These are phyloP conservation scores for Litoditis marina DNA, from an alignment of 2,888 invertebrate species.

Conservation along the genomic window DNA sequence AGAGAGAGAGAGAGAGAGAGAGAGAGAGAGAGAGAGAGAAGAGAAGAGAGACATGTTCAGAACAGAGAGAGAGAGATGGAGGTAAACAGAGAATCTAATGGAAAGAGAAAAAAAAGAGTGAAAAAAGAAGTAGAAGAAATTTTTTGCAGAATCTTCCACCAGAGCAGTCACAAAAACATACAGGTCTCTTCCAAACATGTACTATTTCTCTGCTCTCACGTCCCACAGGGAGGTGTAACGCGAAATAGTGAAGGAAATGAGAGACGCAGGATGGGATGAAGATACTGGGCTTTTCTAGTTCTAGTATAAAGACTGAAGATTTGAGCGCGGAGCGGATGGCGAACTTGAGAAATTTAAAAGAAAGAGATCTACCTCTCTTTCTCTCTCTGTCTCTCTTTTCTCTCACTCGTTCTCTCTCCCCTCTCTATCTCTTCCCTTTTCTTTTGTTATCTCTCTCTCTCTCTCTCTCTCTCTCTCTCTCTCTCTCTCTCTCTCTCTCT, in stretches of 20 bases:
- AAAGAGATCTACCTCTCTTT: too few relatives aligned
- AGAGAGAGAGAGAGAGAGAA: conserved; percentile 5
- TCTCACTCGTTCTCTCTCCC: not conserved
- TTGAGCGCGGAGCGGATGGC: too few relatives aligned
- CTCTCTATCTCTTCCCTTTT: not conserved
- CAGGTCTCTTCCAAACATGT: not conserved
- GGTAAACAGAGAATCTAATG: not conserved
- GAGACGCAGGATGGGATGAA: not conserved
- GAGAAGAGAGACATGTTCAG: not conserved
- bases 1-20: conserved; percentile 8
- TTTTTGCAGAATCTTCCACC: not conserved
- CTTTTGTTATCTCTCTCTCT: not conserved
- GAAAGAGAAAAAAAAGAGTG: not conserved
- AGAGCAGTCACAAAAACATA: not conserved
- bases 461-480: conserved; percentile 1
- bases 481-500: conserved; percentile 1
- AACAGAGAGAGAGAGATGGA: not conserved
- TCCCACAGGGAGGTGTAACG: not conserved
- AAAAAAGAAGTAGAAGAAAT: too few relatives aligned
- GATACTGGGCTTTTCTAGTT: too few relatives aligned
- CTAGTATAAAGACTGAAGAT: too few relatives aligned
- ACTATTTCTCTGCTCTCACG: not conserved
- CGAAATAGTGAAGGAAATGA: not conserved
- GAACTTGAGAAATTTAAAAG: too few relatives aligned
- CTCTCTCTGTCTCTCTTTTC: too few relatives aligned